Percentiles rank a stretch among this genome's conserved stretches.
phyloP scores from a whole-genome alignment of 2,888 invertebrate genomes.

The Hirtodrosophila trivittata region DNA sequence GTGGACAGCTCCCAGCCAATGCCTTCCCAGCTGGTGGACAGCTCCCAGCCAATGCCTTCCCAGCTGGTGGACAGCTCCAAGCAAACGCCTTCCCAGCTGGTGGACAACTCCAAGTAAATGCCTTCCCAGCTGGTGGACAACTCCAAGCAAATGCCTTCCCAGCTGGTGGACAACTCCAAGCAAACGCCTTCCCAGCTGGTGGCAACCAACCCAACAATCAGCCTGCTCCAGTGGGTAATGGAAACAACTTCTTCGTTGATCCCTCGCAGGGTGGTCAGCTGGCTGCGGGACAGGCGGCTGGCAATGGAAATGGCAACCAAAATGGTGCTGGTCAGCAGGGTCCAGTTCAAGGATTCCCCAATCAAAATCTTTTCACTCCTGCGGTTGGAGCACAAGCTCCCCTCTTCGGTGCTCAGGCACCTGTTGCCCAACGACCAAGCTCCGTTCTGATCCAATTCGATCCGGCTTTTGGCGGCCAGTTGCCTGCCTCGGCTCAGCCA shows the following conservation, averaged over 20 bases:
- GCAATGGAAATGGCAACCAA: conserved; percentile 29
- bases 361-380: conserved; percentile 52
- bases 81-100: conserved; percentile 17
- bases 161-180: conserved; percentile 1
- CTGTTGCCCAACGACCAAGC: conserved; percentile 28
- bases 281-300: conserved; percentile 6
- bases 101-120: conserved; percentile 4
- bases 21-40: conserved; percentile 32
- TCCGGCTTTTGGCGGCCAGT: conserved; percentile 44
- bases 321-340: conserved; percentile 31
- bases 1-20: conserved; percentile 33
- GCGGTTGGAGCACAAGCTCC: conserved; percentile 26
- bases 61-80: conserved; percentile 40
- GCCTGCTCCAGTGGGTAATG: conserved; percentile 15
- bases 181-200: neutral
- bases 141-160: neutral
- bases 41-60: conserved; percentile 28
- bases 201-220: conserved; percentile 1
- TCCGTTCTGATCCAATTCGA: conserved; percentile 47
- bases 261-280: conserved; percentile 42
- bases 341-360: conserved; percentile 28
- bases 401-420: conserved; percentile 12
- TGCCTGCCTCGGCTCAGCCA: conserved; percentile 35
- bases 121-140: conserved; percentile 4
- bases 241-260: conserved; percentile 41